Percentiles rank a stretch among this genome's conserved stretches.
phyloP scores from a whole-genome alignment of 2,888 invertebrate species.

The Pterostichus madidus region DNA sequence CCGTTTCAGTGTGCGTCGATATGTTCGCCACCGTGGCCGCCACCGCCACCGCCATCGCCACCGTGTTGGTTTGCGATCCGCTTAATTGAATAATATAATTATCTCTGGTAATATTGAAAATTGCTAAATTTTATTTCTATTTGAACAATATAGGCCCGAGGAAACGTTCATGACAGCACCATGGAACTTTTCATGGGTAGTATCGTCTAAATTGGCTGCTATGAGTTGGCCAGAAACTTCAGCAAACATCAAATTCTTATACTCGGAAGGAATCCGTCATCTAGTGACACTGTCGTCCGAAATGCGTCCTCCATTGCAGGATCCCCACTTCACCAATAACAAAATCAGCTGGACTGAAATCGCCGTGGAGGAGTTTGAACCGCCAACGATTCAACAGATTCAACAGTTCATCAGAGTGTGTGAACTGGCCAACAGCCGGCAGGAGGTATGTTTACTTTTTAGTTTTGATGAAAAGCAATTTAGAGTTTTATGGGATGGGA shows the following conservation, averaged over 20 bases:
- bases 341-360: constrained; percentile 82
- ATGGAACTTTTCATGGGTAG: constrained; percentile 86
- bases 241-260: constrained; percentile 82
- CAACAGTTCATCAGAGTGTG: constrained; percentile 83
- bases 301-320: constrained; percentile 80
- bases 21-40: no score
- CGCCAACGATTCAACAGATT: constrained; percentile 84
- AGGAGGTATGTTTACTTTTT: constrained; percentile 79
- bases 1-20: no score
- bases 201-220: constrained; percentile 82
- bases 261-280: constrained; percentile 82
- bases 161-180: constrained; percentile 80
- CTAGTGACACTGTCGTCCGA: constrained; percentile 85
- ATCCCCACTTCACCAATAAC: constrained; percentile 74
- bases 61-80: no score
- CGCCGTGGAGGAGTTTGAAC: constrained; percentile 83
- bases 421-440: constrained; percentile 79
- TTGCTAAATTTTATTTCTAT: no score
- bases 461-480: neutral
- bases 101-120: no score
- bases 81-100: no score
- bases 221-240: constrained; percentile 84
- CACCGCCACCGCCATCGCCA: no score
- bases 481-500: no score
- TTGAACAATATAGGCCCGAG: constrained; percentile 70